These are phyloP conservation scores for Miniopterus natalensis DNA, from an alignment of 2,113 vertebrate genomes.

Conservation along the genomic window DNA sequence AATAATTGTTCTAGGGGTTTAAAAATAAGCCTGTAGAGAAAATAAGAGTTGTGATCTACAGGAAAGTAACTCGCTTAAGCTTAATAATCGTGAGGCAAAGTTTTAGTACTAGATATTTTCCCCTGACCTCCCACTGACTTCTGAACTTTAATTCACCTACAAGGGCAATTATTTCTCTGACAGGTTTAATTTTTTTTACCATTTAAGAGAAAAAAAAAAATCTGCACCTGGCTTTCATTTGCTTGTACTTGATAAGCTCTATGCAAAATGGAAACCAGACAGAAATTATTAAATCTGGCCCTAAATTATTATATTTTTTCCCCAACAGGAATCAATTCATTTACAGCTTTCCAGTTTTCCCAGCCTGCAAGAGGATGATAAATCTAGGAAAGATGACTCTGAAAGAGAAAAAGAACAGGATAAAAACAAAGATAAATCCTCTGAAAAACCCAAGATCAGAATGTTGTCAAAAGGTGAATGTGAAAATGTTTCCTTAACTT, in stretches of 20 bases:
- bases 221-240: constrained; percentile 86
- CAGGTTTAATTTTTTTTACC: constrained; percentile 75
- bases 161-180: constrained; percentile 76
- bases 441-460: constrained; percentile 92
- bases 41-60: constrained; percentile 56
- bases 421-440: constrained; percentile 91
- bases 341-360: constrained; percentile 90
- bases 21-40: constrained; percentile 75
- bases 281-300: constrained; percentile 74
- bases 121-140: constrained; percentile 73
- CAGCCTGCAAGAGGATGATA: constrained; percentile 91
- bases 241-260: constrained; percentile 72
- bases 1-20: constrained; percentile 40
- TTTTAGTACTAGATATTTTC: constrained; percentile 66
- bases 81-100: constrained; percentile 76
- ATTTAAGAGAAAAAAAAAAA: constrained; percentile 81
- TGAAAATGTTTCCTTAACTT: constrained; percentile 73
- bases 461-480: constrained; percentile 95
- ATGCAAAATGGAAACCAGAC: constrained; percentile 78
- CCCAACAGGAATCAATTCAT: constrained; percentile 90
- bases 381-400: constrained; percentile 91
- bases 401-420: constrained; percentile 92
- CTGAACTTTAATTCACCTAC: constrained; percentile 67
- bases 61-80: constrained; percentile 34
- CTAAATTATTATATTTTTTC: constrained; percentile 85